These are phyloP conservation scores for Caenorhabditis zanzibari DNA, from an alignment of 2,888 invertebrate species.

Conservation along the genomic window DNA sequence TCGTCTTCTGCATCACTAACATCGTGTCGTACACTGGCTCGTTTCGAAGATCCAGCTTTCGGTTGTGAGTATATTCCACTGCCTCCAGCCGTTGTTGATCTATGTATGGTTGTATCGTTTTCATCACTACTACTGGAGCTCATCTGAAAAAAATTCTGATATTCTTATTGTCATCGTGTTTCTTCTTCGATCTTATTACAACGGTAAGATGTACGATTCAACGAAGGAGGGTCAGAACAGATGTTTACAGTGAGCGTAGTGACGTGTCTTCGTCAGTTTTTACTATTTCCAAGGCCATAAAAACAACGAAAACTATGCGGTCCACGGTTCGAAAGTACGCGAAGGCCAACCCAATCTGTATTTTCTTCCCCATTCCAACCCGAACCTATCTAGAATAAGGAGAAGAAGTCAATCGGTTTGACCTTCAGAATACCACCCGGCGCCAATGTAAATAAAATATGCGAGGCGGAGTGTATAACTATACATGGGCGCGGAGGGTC, in stretches of 20 bases:
- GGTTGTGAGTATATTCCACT: slow-evolving; percentile 49
- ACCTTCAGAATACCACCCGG: slow-evolving; percentile 51
- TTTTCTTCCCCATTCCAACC: slow-evolving; percentile 1
- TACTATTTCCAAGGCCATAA: slow-evolving; percentile 41
- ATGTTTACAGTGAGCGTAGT: slow-evolving; percentile 30
- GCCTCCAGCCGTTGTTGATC: neutral
- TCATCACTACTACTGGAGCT: slow-evolving; percentile 65
- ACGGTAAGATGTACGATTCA: neutral
- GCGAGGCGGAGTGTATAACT: slow-evolving; percentile 44
- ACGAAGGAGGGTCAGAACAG: slow-evolving; percentile 19
- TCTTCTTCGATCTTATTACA: neutral
- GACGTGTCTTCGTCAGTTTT: slow-evolving; percentile 6
- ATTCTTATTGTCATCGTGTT: neutral
- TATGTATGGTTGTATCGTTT: slow-evolving; percentile 55
- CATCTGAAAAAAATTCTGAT: slow-evolving; percentile 36
- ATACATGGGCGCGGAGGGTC: slow-evolving; percentile 16
- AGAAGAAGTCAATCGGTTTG: slow-evolving; percentile 60
- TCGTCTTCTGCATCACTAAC: slow-evolving; percentile 52
- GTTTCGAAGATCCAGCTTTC: slow-evolving; percentile 55
- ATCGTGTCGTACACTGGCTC: slow-evolving; percentile 34
- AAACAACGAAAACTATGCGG: slow-evolving; percentile 55
- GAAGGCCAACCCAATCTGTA: slow-evolving; percentile 22
- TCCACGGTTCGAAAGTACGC: slow-evolving; percentile 45
- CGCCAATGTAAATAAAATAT: slow-evolving; percentile 42
- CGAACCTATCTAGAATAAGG: neutral